Percentiles rank a stretch among this genome's conserved stretches.
Evolutionary conservation across 2,888 invertebrate species (phyloP).

Genomic region (Dryobota labecula): DNA sequence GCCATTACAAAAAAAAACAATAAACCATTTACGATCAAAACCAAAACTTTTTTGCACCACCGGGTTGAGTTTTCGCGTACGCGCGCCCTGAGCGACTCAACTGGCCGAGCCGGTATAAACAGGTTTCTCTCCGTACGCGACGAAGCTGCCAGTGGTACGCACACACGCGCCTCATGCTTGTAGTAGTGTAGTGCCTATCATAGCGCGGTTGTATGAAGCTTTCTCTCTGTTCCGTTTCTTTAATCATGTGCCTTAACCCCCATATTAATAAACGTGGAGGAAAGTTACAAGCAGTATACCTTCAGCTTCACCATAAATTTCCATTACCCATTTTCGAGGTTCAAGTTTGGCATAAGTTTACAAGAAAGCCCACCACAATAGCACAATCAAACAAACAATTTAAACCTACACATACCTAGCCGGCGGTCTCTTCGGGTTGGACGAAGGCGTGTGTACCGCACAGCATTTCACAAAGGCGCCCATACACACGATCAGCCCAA

Average conservation of each 20-base stretch:
- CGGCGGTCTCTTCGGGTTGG: slow-evolving; percentile 99
- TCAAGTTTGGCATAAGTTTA: background rate
- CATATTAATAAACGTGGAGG: background rate
- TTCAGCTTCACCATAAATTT: background rate
- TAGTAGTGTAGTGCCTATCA: too few species aligned
- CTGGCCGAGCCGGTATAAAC: too few species aligned
- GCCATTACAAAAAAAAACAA: too few species aligned
- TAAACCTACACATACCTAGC: slow-evolving; percentile 91
- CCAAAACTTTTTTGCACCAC: too few species aligned
- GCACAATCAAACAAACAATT: background rate
- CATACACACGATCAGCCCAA: slow-evolving; percentile 98
- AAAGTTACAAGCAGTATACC: background rate
- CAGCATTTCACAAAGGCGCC: slow-evolving; percentile 99
- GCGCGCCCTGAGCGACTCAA: too few species aligned
- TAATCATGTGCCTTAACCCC: background rate
- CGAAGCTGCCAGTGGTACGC: too few species aligned
- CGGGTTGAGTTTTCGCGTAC: too few species aligned
- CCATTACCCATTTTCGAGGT: background rate
- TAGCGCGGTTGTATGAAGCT: too few species aligned
- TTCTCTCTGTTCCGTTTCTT: too few species aligned
- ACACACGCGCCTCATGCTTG: too few species aligned
- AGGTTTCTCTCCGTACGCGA: too few species aligned
- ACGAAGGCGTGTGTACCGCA: slow-evolving; percentile 99
- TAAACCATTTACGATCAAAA: too few species aligned
- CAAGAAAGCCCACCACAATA: slow-evolving; percentile 1